Conservation (phyloP, 2,888 invertebrate species). For the Anthrax anthrax region DNA sequence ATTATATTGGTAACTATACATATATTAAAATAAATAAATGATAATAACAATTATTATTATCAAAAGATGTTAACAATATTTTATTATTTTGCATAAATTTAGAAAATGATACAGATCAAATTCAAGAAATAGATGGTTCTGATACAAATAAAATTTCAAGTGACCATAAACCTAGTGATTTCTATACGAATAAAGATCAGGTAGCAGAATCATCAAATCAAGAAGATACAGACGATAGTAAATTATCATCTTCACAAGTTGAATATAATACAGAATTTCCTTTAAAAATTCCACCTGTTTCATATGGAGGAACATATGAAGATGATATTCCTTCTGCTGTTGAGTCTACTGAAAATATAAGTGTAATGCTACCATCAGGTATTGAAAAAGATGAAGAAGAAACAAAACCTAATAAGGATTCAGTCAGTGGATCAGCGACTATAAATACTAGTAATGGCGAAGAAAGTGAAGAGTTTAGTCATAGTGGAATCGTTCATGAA, state of each 20-base stretch:
- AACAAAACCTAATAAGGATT: not conserved
- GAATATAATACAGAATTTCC: slow-evolving; percentile 28
- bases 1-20: not conserved
- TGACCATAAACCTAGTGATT: slow-evolving; percentile 10
- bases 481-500: slow-evolving; percentile 45
- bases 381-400: slow-evolving; percentile 1
- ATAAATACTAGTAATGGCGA: not conserved
- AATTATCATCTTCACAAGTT: slow-evolving; percentile 1
- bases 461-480: slow-evolving; percentile 23
- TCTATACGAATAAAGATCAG: slow-evolving; percentile 24
- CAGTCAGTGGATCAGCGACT: not conserved
- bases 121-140: slow-evolving; percentile 1
- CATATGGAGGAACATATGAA: slow-evolving; percentile 1
- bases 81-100: slow-evolving; percentile 12
- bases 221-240: not conserved
- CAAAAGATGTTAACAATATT: not conserved
- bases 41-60: no score
- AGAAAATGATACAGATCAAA: slow-evolving; percentile 19
- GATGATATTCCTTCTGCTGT: slow-evolving; percentile 7
- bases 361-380: slow-evolving; percentile 29
- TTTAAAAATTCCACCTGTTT: slow-evolving; percentile 21
- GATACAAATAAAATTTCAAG: slow-evolving; percentile 1
- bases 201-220: slow-evolving; percentile 25
- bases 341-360: slow-evolving; percentile 26
- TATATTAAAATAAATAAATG: no score